Conservation (phyloP, 2,113 vertebrate genomes). For the Helogale parvula region DNA sequence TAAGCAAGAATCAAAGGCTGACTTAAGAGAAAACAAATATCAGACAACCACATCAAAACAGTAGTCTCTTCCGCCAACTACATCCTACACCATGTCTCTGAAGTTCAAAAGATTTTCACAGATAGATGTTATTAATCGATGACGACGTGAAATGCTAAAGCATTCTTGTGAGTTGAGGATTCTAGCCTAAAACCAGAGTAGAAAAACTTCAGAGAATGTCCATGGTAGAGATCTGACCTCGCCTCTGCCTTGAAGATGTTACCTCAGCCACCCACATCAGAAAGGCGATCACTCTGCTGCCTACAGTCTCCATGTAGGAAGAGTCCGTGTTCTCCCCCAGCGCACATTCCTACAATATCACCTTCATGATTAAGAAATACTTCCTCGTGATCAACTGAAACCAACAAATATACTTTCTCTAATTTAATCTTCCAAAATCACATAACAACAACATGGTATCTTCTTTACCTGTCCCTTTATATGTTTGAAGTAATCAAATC, state of each 20-base stretch:
- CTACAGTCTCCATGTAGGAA: not conserved
- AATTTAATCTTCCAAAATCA: slow-evolving; percentile 23
- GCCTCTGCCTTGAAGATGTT: not conserved
- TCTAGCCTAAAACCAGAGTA: slow-evolving; percentile 2
- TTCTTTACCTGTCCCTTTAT: not conserved
- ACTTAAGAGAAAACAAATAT: slow-evolving; percentile 63
- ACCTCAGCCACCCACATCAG: not conserved
- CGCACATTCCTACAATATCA: not conserved
- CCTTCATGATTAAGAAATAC: not conserved
- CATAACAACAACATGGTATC: not conserved
- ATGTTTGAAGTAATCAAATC: not conserved
- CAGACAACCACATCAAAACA: slow-evolving; percentile 56
- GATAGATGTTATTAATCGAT: slow-evolving; percentile 33
- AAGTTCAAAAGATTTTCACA: slow-evolving; percentile 54
- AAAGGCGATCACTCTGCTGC: not conserved
- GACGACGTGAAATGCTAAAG: slow-evolving; percentile 25
- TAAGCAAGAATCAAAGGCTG: slow-evolving; percentile 59
- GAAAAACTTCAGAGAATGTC: slow-evolving; percentile 22
- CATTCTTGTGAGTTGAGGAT: slow-evolving; percentile 18
- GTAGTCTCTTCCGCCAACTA: slow-evolving; percentile 39
- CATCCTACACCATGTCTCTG: slow-evolving; percentile 27
- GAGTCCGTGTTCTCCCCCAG: not conserved
- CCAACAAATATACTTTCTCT: slow-evolving; percentile 22
- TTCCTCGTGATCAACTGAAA: slow-evolving; percentile 46
- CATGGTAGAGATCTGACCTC: not conserved